Percentiles rank a stretch among this genome's conserved stretches.
Evolutionary conservation across 1,140 invertebrate genomes (phyloP).

Genomic region (Ceratitis capitata): DNA sequence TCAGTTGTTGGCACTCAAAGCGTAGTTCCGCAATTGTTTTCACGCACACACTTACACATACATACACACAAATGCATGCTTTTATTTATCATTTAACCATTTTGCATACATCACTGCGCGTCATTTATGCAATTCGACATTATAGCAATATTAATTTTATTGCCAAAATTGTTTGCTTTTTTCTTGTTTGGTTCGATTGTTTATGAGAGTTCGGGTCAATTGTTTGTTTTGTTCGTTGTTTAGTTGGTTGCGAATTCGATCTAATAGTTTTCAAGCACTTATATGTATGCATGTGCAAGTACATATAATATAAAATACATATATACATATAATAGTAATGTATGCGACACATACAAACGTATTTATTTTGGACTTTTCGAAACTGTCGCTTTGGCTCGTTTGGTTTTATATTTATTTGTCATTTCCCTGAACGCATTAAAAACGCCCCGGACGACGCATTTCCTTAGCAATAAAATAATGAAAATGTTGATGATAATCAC

Average conservation of each 20-base stretch:
- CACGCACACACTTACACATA: neutral
- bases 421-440: conserved; percentile 21
- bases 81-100: neutral
- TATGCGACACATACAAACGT: too few relatives aligned
- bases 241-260: neutral
- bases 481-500: conserved; percentile 34
- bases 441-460: conserved; percentile 34
- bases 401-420: conserved; percentile 28
- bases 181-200: conserved; percentile 1
- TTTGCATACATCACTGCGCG: conserved; percentile 17
- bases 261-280: neutral
- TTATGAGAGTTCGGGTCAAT: conserved; percentile 17
- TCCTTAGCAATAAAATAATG: conserved; percentile 32
- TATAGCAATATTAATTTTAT: conserved; percentile 19
- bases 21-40: conserved; percentile 27
- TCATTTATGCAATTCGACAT: conserved; percentile 23
- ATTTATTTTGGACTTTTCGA: neutral
- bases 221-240: neutral
- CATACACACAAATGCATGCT: neutral
- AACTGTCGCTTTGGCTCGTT: neutral
- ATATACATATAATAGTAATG: too few relatives aligned
- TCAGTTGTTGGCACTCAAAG: neutral
- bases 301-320: too few relatives aligned
- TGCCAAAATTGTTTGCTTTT: neutral
- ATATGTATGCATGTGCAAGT: neutral